Evolutionary conservation across 1,140 invertebrate species (phyloP).

Genomic region (Triops cancriformis): DNA sequence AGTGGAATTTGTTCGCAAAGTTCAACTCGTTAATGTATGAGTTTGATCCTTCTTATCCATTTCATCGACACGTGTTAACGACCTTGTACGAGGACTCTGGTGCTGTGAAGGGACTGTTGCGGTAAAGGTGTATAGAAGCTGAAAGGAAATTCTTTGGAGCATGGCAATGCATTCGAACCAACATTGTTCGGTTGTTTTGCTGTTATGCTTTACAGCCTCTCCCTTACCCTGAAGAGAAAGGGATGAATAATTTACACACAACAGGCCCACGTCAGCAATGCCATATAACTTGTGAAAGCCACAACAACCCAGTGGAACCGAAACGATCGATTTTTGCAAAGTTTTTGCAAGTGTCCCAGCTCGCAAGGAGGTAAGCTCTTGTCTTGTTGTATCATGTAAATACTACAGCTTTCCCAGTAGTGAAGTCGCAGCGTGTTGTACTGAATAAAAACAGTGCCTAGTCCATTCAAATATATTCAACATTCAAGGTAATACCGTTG

Average conservation of each 20-base stretch:
- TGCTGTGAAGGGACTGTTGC: neutral
- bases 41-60: neutral
- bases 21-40: neutral
- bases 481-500: too few relatives aligned
- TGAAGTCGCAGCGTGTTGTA: too few relatives aligned
- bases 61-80: conserved; percentile 13
- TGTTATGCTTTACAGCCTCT: neutral
- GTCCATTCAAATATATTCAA: too few relatives aligned
- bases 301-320: too few relatives aligned
- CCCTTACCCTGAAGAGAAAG: neutral
- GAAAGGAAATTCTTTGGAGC: neutral
- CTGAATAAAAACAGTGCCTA: too few relatives aligned
- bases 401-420: too few relatives aligned
- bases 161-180: neutral
- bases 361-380: too few relatives aligned
- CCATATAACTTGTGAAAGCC: neutral
- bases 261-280: neutral
- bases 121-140: neutral
- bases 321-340: too few relatives aligned
- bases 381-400: too few relatives aligned
- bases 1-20: neutral
- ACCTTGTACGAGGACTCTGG: neutral
- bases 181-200: neutral
- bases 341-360: too few relatives aligned
- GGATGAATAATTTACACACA: neutral